Evolutionary conservation across 2,113 vertebrate species (phyloP), one percentile per base, ranked within the genome.

Genomic region (Phalacrocorax carbo): DNA sequence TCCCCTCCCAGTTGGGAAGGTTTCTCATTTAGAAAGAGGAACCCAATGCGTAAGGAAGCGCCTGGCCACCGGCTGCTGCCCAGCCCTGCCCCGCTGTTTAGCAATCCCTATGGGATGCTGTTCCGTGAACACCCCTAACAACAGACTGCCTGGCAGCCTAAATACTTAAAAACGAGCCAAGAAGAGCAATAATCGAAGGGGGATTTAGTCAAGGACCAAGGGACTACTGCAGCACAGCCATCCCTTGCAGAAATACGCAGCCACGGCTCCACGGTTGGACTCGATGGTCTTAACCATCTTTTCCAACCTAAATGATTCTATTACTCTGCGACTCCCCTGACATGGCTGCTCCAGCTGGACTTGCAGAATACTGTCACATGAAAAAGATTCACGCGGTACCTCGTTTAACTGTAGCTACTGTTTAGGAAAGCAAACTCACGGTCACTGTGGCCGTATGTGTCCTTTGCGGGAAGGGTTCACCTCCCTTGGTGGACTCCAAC

Each of bases 281-380:
- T 54, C 7, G 0, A 2, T 2, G 13, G 34, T 29, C 73, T 62
- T 11, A 40, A 25, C n/a, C 78, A 48, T 18, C 46, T 62, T 76
- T 34, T 46, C 78, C 75, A 78, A 5, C 19, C 77, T 23, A 7
- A 82, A 66, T 3, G 42, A 32, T 6, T 58, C 42, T 18, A 22
- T 7, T 14, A 52, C 26, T 52, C 51, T 15, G 3, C 2, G 23
- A 38, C 29, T 52, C 44, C 55, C 48, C 0, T 11, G 54, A 36
- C 14, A 19, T 2, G 17, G 7, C 2, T 0, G 21, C 46, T 52
- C 38, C 1, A 27, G 52, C 48, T 29, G 36, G 2, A 6, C 42
- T 5, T 26, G 36, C 69, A 82, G 57, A 87, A 58, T 4, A 38
- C 62, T 21, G 17, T 9, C 26, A 13, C 4, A 19, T 32, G 68